Conservation (phyloP, 2,888 invertebrate genomes). For the Harmothoe impar region DNA sequence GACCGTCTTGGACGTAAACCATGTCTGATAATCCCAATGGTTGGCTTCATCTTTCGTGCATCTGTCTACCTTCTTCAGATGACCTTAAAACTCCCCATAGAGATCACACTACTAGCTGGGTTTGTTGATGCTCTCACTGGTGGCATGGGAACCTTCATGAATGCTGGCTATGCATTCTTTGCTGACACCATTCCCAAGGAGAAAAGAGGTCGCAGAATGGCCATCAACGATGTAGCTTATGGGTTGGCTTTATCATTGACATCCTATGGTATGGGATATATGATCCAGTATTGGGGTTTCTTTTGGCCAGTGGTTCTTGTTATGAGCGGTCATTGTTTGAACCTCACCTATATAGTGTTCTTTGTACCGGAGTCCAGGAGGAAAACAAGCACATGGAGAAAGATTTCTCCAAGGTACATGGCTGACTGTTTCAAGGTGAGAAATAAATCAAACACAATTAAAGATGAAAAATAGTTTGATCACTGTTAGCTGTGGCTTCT, state of each 20-base stretch:
- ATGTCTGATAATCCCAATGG: neutral
- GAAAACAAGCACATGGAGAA: neutral
- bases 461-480: too few species aligned
- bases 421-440: slow-evolving; percentile 26
- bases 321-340: neutral
- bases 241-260: neutral
- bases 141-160: neutral
- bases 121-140: neutral
- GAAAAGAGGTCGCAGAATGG: neutral
- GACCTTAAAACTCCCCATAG: neutral
- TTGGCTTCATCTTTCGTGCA: slow-evolving; percentile 31
- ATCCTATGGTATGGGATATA: neutral
- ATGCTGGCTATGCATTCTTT: slow-evolving; percentile 27
- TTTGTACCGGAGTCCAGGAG: slow-evolving; percentile 9
- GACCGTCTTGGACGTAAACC: slow-evolving; percentile 38
- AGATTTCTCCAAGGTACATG: slow-evolving; percentile 17
- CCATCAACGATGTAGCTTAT: neutral
- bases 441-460: too few species aligned
- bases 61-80: neutral
- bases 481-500: too few species aligned
- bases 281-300: slow-evolving; percentile 23
- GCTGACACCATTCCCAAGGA: slow-evolving; percentile 33
- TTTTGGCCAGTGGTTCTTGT: neutral
- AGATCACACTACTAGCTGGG: neutral
- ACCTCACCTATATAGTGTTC: slow-evolving; percentile 16